Conservation (phyloP, 2,113 vertebrate species). For the Bungarus multicinctus region DNA sequence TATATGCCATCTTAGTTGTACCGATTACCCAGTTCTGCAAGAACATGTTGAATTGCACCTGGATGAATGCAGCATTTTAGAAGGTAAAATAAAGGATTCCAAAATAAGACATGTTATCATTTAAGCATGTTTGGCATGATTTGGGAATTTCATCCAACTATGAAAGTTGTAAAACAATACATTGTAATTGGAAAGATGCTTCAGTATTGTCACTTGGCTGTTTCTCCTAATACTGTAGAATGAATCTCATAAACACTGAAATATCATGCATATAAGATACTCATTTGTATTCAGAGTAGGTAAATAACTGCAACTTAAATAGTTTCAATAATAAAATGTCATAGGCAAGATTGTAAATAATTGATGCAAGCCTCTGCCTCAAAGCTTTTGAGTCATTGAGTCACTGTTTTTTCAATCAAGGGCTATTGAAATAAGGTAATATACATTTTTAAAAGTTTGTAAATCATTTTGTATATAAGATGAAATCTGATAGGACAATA, state of each 20-base stretch:
- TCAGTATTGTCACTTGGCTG: background rate
- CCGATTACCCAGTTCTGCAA: constrained; percentile 74
- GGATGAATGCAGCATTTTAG: constrained; percentile 65
- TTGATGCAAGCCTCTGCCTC: background rate
- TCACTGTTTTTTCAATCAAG: background rate
- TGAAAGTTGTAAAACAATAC: background rate
- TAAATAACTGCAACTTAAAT: background rate
- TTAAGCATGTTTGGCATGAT: background rate
- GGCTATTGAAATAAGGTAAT: background rate
- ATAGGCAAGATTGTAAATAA: background rate
- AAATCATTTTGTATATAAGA: background rate
- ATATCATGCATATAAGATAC: background rate
- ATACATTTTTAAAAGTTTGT: background rate
- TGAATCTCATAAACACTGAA: background rate
- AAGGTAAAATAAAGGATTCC: constrained; percentile 59
- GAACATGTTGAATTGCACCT: constrained; percentile 89
- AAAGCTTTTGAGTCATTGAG: background rate
- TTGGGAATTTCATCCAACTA: background rate
- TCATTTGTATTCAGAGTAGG: background rate
- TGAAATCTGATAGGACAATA: background rate
- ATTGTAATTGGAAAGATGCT: background rate
- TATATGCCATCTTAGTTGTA: constrained; percentile 81
- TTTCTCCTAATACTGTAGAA: background rate
- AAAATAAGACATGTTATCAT: background rate
- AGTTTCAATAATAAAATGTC: background rate